These are phyloP conservation scores for Meriones psammophilus DNA, from an alignment of 2,797 vertebrate species.

Conservation along the genomic window DNA sequence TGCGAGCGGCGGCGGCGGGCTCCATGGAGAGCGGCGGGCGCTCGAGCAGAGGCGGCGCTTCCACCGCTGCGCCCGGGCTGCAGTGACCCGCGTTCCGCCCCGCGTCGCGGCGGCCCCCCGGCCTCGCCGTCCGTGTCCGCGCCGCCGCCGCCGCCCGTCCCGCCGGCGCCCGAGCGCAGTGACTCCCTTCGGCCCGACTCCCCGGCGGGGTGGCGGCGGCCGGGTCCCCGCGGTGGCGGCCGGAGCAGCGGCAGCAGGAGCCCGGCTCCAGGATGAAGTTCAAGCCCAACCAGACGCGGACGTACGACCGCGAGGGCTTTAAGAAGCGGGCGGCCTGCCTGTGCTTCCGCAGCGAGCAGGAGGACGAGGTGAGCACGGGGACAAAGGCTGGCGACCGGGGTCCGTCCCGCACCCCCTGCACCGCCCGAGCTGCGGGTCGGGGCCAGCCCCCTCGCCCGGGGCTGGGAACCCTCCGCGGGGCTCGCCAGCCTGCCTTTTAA, in stretches of 20 bases:
- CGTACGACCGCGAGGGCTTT: constrained; percentile 97
- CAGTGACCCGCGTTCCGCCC: constrained; percentile 59
- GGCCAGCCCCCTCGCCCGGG: background rate
- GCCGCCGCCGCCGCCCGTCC: background rate
- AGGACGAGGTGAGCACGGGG: constrained; percentile 94
- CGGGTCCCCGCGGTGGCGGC: constrained; percentile 76
- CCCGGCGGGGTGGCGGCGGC: constrained; percentile 77
- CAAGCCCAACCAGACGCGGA: constrained; percentile 98
- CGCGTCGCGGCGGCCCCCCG: background rate
- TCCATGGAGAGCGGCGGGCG: constrained; percentile 84
- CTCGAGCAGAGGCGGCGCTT: constrained; percentile 61
- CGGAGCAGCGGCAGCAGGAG: constrained; percentile 73
- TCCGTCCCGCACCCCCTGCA: background rate
- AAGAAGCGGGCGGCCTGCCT: constrained; percentile 97
- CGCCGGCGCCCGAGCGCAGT: background rate
- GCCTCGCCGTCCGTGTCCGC: background rate
- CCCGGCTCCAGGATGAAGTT: constrained; percentile 96
- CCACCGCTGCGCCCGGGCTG: background rate
- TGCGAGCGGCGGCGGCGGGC: constrained; percentile 65
- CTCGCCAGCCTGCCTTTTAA: background rate
- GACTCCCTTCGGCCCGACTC: background rate
- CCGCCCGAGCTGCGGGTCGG: no score
- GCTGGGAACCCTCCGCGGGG: background rate
- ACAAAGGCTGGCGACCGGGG: background rate
- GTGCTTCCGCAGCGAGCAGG: constrained; percentile 93